Evolutionary conservation across 1,140 invertebrate genomes (phyloP).

Genomic region (Holcopasites calliopsidis): DNA sequence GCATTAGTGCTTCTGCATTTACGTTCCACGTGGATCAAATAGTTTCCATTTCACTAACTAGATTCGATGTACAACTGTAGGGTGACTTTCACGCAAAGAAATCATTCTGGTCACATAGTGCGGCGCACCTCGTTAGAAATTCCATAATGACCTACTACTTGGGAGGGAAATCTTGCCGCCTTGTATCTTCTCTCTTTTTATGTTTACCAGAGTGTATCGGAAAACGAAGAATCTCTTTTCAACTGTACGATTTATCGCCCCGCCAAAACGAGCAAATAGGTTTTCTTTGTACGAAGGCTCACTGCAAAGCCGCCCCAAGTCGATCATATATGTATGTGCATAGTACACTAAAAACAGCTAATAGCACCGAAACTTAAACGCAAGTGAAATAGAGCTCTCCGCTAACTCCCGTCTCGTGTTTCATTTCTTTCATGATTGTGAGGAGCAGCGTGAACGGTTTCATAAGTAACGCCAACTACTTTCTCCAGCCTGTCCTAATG

Average conservation of each 20-base stretch:
- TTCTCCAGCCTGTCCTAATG: slow-evolving; percentile 30
- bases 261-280: background rate
- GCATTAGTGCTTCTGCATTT: too few species aligned
- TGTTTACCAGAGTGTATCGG: background rate
- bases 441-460: slow-evolving; percentile 33
- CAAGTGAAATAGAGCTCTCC: background rate
- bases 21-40: slow-evolving; percentile 46
- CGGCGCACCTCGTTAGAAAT: slow-evolving; percentile 60
- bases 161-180: slow-evolving; percentile 30
- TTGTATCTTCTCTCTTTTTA: slow-evolving; percentile 15
- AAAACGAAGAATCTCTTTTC: slow-evolving; percentile 18
- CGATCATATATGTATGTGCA: background rate
- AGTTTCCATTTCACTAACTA: slow-evolving; percentile 59
- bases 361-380: background rate
- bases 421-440: slow-evolving; percentile 14
- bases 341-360: background rate
- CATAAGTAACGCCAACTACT: slow-evolving; percentile 39
- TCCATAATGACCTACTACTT: slow-evolving; percentile 50
- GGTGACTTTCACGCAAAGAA: slow-evolving; percentile 63
- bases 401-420: slow-evolving; percentile 1
- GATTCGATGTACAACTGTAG: slow-evolving; percentile 53
- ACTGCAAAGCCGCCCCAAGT: background rate
- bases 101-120: slow-evolving; percentile 60
- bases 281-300: background rate
- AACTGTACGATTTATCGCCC: background rate